Conservation (phyloP, 2,113 vertebrate genomes). For the Montifringilla adamsi region DNA sequence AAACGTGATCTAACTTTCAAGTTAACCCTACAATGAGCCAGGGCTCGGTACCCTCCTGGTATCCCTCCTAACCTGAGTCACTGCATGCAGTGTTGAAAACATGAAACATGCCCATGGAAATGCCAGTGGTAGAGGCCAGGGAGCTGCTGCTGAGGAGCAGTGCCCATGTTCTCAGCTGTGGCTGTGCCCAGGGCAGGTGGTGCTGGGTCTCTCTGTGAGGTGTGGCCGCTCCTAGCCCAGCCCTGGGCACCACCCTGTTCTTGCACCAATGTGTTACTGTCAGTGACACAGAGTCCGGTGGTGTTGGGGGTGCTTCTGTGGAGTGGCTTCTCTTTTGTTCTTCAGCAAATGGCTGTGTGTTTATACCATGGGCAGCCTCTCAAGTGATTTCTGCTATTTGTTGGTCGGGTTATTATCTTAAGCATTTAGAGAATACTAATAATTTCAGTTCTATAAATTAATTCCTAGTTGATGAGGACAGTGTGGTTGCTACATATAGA, state of each 20-base stretch:
- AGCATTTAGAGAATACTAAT: not conserved
- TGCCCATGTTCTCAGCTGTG: not conserved
- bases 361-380: not conserved
- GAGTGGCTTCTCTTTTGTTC: not conserved
- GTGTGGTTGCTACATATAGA: not conserved
- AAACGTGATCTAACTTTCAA: not conserved
- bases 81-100: not conserved
- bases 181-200: not conserved
- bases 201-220: not conserved
- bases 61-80: not conserved
- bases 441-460: not conserved
- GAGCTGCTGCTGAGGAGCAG: not conserved
- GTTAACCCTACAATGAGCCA: not conserved
- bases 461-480: not conserved
- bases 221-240: too few relatives aligned
- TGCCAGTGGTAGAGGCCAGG: not conserved
- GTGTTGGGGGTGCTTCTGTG: not conserved
- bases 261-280: accelerated
- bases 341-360: not conserved
- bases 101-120: not conserved
- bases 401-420: not conserved
- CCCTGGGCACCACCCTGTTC: not conserved
- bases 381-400: not conserved
- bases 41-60: not conserved
- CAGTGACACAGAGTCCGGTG: accelerated